A percentile compares a stretch with the other conserved stretches of the same genome.
Evolutionary conservation across 1,140 invertebrate species (phyloP).

Genomic region (Bombyx mori): ASM3026992v2 NC_085124.1:9494501-9495000

Average conservation of each 20-base stretch:
- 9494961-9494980: no score
- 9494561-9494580: no score
- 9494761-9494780: conserved; percentile 94
- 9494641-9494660: conserved; percentile 27
- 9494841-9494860: conserved; percentile 85
- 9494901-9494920: no score
- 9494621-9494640: no score
- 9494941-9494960: no score
- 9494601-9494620: no score
- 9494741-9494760: conserved; percentile 92
- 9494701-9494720: conserved; percentile 80
- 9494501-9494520: conserved; percentile 90
- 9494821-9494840: conserved; percentile 79
- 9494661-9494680: conserved; percentile 84
- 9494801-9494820: conserved; percentile 75
- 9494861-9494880: conserved; percentile 74
- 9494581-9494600: no score
- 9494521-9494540: conserved; percentile 31
- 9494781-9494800: conserved; percentile 75
- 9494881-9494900: conserved; percentile 18
- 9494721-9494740: conserved; percentile 90
- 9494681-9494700: conserved; percentile 85
- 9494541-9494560: no score
- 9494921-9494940: no score
- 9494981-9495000: no score